phyloP scores from a whole-genome alignment of 2,888 invertebrate genomes.

The Netelia virgata region DNA sequence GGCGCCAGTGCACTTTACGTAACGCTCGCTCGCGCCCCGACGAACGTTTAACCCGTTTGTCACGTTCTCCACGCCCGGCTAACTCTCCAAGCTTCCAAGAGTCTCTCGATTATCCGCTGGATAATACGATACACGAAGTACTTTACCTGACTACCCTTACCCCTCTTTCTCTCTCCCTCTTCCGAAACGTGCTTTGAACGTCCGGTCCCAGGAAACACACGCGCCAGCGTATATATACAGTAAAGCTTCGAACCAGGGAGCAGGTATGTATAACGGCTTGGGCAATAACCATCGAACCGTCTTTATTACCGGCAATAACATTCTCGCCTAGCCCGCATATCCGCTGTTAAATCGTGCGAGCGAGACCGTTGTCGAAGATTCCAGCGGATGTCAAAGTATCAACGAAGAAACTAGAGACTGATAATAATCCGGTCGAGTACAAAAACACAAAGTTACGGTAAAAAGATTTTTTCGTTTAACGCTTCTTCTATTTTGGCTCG shows the following conservation, averaged over 20 bases:
- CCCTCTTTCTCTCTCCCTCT: not conserved
- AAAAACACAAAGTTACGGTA: not conserved
- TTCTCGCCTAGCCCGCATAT: conserved; percentile 14
- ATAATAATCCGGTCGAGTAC: not conserved
- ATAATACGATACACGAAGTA: conserved; percentile 16
- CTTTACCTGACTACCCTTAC: not conserved
- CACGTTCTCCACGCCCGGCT: conserved; percentile 67
- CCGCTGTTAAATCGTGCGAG: not conserved
- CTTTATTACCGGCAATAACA: conserved; percentile 8
- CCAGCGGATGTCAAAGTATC: conserved; percentile 1
- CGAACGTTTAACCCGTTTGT: conserved; percentile 77
- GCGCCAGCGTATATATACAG: not conserved
- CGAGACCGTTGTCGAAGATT: not conserved
- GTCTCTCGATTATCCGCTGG: conserved; percentile 44
- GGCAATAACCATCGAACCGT: conserved; percentile 5
- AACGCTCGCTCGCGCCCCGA: conserved; percentile 71
- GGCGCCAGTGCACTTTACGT: conserved; percentile 81
- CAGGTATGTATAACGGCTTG: conserved; percentile 32
- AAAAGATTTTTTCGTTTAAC: not conserved
- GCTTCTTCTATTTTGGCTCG: no score
- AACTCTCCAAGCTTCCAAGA: conserved; percentile 48
- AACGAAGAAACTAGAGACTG: not conserved
- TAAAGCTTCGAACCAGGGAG: not conserved
- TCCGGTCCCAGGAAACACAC: conserved; percentile 38
- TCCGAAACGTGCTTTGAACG: conserved; percentile 49